Evolutionary conservation across 1,140 invertebrate genomes (phyloP), one percentile per base, ranked within the genome.

Genomic region (Patella vulgata): DNA sequence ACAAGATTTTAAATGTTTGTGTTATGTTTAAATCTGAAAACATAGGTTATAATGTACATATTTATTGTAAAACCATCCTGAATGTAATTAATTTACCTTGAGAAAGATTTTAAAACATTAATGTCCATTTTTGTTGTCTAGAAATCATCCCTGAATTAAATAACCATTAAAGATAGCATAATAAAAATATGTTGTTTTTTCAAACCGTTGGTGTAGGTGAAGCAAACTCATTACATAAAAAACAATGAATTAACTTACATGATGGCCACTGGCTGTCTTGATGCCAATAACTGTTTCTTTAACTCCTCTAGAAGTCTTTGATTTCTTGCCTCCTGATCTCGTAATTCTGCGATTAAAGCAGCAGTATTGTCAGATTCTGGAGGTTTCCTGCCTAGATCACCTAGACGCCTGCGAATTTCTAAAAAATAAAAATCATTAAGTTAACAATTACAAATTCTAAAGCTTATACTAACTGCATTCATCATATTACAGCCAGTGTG

Each of bases 291-390:
- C 47, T 77, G 71, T 55, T 59, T 57, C 31, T 59, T 66, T 0
- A 79, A 59, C 33, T 79, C 74, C 23, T 75, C 68, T 28, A 79
- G 55, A 23, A 71, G 48, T 30, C 56, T 63, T 54, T 74, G 67
- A 57, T 77, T 79, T 2, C 74, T 58, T n/a, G 66, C 67, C 43
- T 79, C 77, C 57, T 79, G 77, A 31, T 72, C 70, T 54, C 66
- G 55, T 5, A 79, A 58, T 46, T 79, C 77, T 28, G 68, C 59
- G 44, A 79, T 57, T 30, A 79, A 53, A 6, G 65, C 57, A 40
- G 66, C 51, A n/a, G 66, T 69, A 17, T 68, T 63, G 48, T 78
- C 67, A 46, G 65, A 54, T n/a, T 63, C 66, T 51, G 68, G 61
- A 21, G 48, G 57, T 8, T 57, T 43, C 2, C 59, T 48, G 23